A percentile compares a stretch with the other conserved stretches of the same genome.
phyloP scores from a whole-genome alignment of 2,888 invertebrate genomes.

The Aporophyla lueneburgensis region DNA sequence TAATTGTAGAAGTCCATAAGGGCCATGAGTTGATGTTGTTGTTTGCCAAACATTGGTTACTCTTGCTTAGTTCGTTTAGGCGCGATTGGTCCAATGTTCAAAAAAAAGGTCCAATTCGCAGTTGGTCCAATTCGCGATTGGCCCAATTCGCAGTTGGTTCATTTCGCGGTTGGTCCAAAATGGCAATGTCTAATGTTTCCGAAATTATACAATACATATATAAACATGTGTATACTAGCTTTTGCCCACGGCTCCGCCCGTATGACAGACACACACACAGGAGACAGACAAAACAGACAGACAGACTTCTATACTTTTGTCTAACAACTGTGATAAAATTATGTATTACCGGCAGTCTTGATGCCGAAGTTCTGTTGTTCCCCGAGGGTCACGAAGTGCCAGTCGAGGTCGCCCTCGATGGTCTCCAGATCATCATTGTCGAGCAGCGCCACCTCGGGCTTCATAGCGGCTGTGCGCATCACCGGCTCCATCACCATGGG shows the following conservation, averaged over 20 bases:
- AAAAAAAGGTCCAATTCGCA: too few species aligned
- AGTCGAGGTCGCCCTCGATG: slow-evolving; percentile 96
- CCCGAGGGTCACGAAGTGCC: slow-evolving; percentile 98
- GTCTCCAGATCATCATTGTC: slow-evolving; percentile 96
- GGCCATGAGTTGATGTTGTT: not conserved
- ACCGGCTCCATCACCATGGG: slow-evolving; percentile 99
- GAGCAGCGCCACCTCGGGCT: slow-evolving; percentile 97
- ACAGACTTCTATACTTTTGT: not conserved
- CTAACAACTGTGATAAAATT: not conserved
- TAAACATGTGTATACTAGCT: too few species aligned
- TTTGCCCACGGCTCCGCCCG: too few species aligned
- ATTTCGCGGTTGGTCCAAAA: too few species aligned
- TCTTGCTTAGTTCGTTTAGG: not conserved
- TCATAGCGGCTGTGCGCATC: slow-evolving; percentile 97
- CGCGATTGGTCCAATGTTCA: too few species aligned
- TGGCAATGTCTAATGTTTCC: too few species aligned
- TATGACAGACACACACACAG: too few species aligned
- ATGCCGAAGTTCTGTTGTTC: slow-evolving; percentile 99
- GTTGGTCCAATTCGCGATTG: too few species aligned
- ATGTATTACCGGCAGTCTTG: slow-evolving; percentile 93
- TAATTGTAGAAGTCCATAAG: not conserved
- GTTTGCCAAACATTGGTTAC: not conserved
- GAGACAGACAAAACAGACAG: too few species aligned
- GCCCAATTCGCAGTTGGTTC: too few species aligned
- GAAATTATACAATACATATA: too few species aligned